Evolutionary conservation across 2,888 invertebrate species (phyloP), one percentile per base, ranked within the genome.

Genomic region (Philaethria dido): DNA sequence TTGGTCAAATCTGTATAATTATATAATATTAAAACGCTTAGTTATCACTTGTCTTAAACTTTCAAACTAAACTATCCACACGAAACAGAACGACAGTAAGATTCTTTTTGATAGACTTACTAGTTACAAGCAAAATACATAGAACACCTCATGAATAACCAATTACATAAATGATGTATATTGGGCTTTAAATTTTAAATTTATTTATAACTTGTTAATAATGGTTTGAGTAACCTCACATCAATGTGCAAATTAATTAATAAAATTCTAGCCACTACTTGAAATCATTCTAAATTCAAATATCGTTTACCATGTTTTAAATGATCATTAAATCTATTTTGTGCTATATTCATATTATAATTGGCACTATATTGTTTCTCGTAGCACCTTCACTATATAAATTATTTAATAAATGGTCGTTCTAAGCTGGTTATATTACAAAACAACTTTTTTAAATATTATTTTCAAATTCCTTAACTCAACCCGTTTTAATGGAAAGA

Each of bases 1-100:
- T 44, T 44, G 69, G 75, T 82, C 75, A 77, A 78, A 81, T 80
- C 78, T 80, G 81, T 86, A 86, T 87, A 86, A 82, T 87, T 86
- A 52, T 84, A 78, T 81, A 80, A 76, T 81, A 62, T 55, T 62
- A 80, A 79, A 82, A 77, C 76, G 74, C 74, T 80, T 69, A 74
- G 72, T 62, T 69, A 25, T 64, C 68, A 47, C 66, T 69, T 66
- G 64, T 69, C 69, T 66, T 73, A 67, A 50, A 45, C 54, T 52
- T 55, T 62, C 72, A 71, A 71, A 73, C 64, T 63, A 64, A 66
- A 62, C 50, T 66, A 50, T 62, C 62, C 64, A 69, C 68, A 71
- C 65, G 54, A 55, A 47, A 60, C 16, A 54, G 18, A 44, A 50
- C 44, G 29, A 29, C 25, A 59, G 18, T 47, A 14, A 42, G 36